Evolutionary conservation across 1,140 invertebrate genomes (phyloP).

Genomic region (Drosophila albomicans): DNA sequence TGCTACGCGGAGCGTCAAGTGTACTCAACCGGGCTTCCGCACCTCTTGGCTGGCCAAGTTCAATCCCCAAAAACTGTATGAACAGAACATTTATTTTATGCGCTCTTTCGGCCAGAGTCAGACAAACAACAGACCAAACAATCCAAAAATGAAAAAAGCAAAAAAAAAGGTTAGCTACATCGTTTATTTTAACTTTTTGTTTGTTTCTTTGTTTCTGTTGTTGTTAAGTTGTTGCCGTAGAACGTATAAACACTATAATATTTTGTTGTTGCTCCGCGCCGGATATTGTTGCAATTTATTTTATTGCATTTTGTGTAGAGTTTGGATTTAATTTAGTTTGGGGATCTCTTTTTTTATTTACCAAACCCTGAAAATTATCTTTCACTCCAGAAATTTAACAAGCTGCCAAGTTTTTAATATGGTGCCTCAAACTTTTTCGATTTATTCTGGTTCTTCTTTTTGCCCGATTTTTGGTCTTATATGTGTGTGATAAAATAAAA

Average conservation of each 20-base stretch:
- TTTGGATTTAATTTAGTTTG: slow-evolving; percentile 79
- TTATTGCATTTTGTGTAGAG: slow-evolving; percentile 78
- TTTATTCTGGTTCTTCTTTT: slow-evolving; percentile 64
- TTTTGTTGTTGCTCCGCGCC: slow-evolving; percentile 49
- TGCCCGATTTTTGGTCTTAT: slow-evolving; percentile 20
- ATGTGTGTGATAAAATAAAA: slow-evolving; percentile 40
- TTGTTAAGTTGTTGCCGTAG: slow-evolving; percentile 23
- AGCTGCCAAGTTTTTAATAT: slow-evolving; percentile 79
- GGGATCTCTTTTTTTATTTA: slow-evolving; percentile 31
- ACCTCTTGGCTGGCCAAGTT: slow-evolving; percentile 23
- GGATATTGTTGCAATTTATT: slow-evolving; percentile 82
- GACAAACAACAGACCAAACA: slow-evolving; percentile 26
- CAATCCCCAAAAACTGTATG: slow-evolving; percentile 3
- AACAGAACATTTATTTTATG: slow-evolving; percentile 77
- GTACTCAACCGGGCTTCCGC: slow-evolving; percentile 35
- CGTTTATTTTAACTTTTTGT: slow-evolving; percentile 68
- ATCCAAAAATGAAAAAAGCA: slow-evolving; percentile 23
- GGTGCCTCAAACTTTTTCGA: slow-evolving; percentile 76
- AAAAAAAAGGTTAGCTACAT: slow-evolving; percentile 67
- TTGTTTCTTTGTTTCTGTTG: slow-evolving; percentile 42
- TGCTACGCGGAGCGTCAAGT: slow-evolving; percentile 44
- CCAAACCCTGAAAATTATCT: slow-evolving; percentile 56
- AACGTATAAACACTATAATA: slow-evolving; percentile 36
- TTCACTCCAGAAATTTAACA: slow-evolving; percentile 61
- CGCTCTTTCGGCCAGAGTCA: slow-evolving; percentile 55